phyloP scores from a whole-genome alignment of 2,888 invertebrate genomes.

The Pherbina coryleti region DNA sequence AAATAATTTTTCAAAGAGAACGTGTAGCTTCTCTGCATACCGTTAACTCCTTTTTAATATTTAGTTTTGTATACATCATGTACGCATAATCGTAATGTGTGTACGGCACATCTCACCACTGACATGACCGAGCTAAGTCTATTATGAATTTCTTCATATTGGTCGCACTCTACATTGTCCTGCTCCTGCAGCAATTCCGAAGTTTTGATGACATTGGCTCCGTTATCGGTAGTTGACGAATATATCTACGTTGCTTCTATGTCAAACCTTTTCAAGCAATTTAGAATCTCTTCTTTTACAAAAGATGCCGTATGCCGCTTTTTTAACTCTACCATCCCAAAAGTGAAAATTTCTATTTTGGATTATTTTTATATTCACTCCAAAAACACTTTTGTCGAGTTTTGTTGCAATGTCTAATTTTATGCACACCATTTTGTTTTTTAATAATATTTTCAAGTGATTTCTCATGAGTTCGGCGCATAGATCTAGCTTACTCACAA shows the following conservation, averaged over 20 bases:
- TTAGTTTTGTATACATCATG: too few relatives aligned
- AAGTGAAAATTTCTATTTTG: background rate
- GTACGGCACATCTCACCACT: too few relatives aligned
- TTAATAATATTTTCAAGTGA: conserved; percentile 8
- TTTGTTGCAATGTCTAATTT: too few relatives aligned
- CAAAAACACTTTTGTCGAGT: background rate
- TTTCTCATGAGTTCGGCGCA: conserved; percentile 18
- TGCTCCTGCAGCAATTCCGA: too few relatives aligned
- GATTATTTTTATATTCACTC: background rate
- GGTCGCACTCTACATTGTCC: too few relatives aligned
- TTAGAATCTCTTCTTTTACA: background rate
- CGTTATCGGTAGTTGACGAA: conserved; percentile 17
- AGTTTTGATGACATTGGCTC: too few relatives aligned
- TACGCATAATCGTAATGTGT: too few relatives aligned
- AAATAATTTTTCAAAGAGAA: too few relatives aligned
- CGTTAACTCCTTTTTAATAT: too few relatives aligned
- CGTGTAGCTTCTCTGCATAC: too few relatives aligned
- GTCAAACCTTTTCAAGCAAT: background rate
- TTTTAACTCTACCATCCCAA: background rate
- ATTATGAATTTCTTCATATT: too few relatives aligned
- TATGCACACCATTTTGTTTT: conserved; percentile 3
- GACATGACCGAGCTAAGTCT: too few relatives aligned
- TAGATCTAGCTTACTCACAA: background rate
- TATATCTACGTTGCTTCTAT: conserved; percentile 15
- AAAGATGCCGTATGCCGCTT: background rate